These are phyloP conservation scores for Carassius gibelio DNA, from an alignment of 2,113 vertebrate genomes.

Conservation along the genomic window DNA sequence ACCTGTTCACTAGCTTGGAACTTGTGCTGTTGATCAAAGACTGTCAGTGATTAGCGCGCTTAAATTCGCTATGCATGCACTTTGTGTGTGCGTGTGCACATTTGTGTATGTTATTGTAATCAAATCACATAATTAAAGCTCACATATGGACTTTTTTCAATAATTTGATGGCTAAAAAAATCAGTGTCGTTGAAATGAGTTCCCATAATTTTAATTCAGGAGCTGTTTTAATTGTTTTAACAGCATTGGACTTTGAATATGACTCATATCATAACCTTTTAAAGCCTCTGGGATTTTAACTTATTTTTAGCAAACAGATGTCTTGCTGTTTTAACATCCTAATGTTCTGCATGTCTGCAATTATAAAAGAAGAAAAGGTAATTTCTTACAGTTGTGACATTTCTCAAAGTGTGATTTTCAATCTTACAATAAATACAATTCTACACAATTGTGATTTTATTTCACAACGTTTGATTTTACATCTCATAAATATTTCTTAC, in stretches of 20 bases:
- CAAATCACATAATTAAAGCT: background rate
- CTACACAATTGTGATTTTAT: too few relatives aligned
- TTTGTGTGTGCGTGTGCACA: background rate
- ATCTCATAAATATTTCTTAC: too few relatives aligned
- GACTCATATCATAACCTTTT: background rate
- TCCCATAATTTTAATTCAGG: background rate
- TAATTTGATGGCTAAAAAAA: background rate
- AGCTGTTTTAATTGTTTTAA: background rate
- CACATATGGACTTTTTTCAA: background rate
- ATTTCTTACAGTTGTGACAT: too few relatives aligned
- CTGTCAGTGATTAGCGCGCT: background rate
- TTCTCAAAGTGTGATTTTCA: background rate
- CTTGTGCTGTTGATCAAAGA: slow-evolving; percentile 16
- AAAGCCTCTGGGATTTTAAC: background rate
- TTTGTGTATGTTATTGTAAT: background rate
- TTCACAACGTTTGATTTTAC: too few relatives aligned
- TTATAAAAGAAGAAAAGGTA: background rate
- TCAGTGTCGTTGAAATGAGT: background rate
- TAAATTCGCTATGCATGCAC: background rate
- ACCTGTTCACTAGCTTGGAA: slow-evolving; percentile 6
- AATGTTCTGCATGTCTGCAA: background rate
- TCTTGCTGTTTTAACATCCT: background rate
- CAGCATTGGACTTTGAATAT: background rate
- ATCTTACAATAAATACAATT: too few relatives aligned
- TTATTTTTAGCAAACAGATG: background rate